A percentile compares a stretch with the other conserved stretches of the same genome.
These are phyloP conservation scores for Drosophila sturtevanti DNA, from an alignment of 1,140 invertebrate species.

Conservation along the genomic window DNA sequence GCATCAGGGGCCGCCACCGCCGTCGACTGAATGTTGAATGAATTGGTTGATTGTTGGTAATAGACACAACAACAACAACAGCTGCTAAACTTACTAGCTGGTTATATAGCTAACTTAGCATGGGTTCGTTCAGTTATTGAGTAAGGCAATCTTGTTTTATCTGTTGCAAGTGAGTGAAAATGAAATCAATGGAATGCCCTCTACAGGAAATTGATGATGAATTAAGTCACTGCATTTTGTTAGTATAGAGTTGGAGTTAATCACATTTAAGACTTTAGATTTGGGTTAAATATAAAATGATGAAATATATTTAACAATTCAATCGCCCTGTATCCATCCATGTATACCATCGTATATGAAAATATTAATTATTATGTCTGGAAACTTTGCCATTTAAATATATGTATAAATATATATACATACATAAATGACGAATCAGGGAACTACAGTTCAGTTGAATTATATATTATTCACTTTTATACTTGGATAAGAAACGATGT, in stretches of 20 bases:
- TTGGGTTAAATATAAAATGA: neutral
- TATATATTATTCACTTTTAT: too few species aligned
- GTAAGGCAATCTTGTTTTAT: slow-evolving; percentile 1
- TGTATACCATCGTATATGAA: too few species aligned
- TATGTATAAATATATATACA: too few species aligned
- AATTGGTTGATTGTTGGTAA: slow-evolving; percentile 41
- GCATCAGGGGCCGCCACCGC: slow-evolving; percentile 21
- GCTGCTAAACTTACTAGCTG: slow-evolving; percentile 17
- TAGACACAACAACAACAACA: slow-evolving; percentile 29
- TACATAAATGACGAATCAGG: too few species aligned
- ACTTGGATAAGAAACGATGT: too few species aligned
- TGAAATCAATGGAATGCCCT: neutral
- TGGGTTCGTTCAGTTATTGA: neutral
- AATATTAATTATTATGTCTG: too few species aligned
- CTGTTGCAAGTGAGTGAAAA: slow-evolving; percentile 4
- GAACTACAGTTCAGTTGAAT: too few species aligned
- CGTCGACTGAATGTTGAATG: slow-evolving; percentile 1
- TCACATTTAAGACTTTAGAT: neutral
- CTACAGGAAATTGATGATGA: neutral
- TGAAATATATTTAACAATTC: too few species aligned
- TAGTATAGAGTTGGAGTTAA: neutral
- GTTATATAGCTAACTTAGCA: neutral
- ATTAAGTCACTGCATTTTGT: neutral
- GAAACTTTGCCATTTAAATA: too few species aligned
- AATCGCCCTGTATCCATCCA: too few species aligned